Percentiles rank a stretch among this genome's conserved stretches.
phyloP scores from a whole-genome alignment of 2,113 vertebrate species.

The Pluvianellus socialis region DNA sequence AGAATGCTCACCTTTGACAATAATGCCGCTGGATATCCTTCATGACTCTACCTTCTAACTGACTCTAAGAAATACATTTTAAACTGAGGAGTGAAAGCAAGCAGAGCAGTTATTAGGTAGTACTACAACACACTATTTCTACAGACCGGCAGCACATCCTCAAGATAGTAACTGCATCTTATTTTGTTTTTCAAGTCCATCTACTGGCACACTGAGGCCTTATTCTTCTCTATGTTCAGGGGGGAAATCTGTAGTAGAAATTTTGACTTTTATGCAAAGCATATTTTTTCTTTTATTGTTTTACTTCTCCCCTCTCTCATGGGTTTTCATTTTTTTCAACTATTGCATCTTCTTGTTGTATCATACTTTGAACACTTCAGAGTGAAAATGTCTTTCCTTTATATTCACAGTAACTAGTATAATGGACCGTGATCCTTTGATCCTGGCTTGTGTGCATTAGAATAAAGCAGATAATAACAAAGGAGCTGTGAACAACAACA shows the following conservation, averaged over 20 bases:
- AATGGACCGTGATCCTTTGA: not conserved
- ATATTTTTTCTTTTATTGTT: not conserved
- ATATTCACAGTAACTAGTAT: not conserved
- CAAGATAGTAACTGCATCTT: not conserved
- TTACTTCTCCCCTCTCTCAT: not conserved
- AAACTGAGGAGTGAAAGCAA: not conserved
- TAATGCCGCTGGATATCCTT: not conserved
- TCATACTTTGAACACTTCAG: not conserved
- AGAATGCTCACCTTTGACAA: not conserved
- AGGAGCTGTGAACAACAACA: not conserved
- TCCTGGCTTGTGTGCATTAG: not conserved
- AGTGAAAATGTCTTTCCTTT: not conserved
- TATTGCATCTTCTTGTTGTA: not conserved
- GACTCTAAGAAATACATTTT: not conserved
- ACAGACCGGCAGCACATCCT: not conserved
- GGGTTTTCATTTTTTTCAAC: not conserved
- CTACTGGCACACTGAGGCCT: rapidly evolving
- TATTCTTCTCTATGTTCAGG: not conserved
- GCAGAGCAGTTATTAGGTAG: not conserved
- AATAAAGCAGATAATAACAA: not conserved
- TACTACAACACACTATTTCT: not conserved
- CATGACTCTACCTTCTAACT: not conserved
- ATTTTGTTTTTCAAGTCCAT: not conserved
- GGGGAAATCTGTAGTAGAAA: not conserved
- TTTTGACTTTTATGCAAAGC: not conserved